Base-by-base conservation (phyloP, 2,113 vertebrate species). In the Mormyrus lacerda region DNA sequence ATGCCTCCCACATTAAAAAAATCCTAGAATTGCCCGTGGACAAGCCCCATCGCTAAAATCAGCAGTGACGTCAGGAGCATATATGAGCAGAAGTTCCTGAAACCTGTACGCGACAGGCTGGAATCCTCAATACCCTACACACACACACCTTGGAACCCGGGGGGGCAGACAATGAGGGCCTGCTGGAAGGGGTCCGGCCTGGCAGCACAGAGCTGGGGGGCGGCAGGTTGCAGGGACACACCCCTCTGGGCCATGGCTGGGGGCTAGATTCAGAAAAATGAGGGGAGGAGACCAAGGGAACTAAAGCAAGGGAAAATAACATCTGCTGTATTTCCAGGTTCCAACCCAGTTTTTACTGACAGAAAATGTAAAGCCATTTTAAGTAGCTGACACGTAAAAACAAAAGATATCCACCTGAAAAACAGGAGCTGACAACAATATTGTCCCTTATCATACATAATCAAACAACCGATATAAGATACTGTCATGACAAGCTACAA, bases 101-200 rank as follows among this genome's bases (percentile, higher is more conserved):
- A 50, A 11, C 21, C 85, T 31, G 17, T n/a, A 76, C 0, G 13
- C 9, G 1, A 69, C n/a, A 31, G 61, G n/a, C 61, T 11, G 3
- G 61, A 69, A 69, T 69, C 61, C 61, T 69, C 61, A 31, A 39
- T 42, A 42, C 73, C 35, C 35, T 4, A 31, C 27, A 76, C 13
- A 44, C 42, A 19, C 95, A 96, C 95, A 99, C 98, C 98, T 98
- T 99, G 98, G 96, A 99, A 99, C 94, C 97, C 96, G 24, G 98
- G 98, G 1, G 98, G 98, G 94, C 98, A 99, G 93, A 99, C 98
- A 48, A 99, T 99, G 94, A 99, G 97, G 1, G 98, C 98, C 96
- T 99, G 98, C 96, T 99, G 98, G 96, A 99, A 98, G 95, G 98
- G 98, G 95, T 99, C 98, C 0, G 98, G 97, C 85, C 98, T 97